Base-by-base conservation (phyloP, 2,888 invertebrate genomes). In the Drosophila rubida region DNA sequence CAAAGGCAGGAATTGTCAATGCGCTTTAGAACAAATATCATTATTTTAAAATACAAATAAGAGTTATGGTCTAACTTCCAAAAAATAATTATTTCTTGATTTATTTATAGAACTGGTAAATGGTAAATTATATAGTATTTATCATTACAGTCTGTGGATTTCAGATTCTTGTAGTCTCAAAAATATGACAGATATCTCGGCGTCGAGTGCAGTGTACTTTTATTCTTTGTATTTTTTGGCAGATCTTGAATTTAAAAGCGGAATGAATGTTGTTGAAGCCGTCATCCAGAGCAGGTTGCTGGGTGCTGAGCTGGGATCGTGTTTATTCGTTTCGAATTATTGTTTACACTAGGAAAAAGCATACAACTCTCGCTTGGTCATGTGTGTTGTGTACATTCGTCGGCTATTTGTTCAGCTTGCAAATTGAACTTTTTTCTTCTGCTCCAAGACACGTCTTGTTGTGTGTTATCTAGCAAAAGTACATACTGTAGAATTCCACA, bases 351-450 rank as follows among this genome's bases (percentile, higher is more conserved):
- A 42, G 39, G 65, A 78, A 68, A 73, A 73, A 77, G 58, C 53
- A 81, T 50, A 69, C 67, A 75, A 66, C 68, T 71, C 78, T 62
- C 78, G 41, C 69, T 60, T 64, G 68, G 61, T 71, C 60, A 69
- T 81, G 68, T 81, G 75, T 82, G 37, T 68, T 30, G 64, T 68
- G 54, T 62, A 35, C 50, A 39, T 22, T 30, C 14, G 58, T 11
- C 55, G 51, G 22, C 46, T 83, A 67, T 83, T 83, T 83, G 66
- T 72, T 69, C 83, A 83, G 83, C 88, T 83, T 83, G 87, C 32
- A 19, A 75, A 57, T 53, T 55, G 46, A 75, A 70, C 69, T 60
- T 57, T 63, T 44, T 74, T 60, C 53, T 60, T 39, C 59, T 71
- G 61, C 62, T 42, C 51, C 19, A 41, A 48, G 48, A 60, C 53